A percentile compares a stretch with the other conserved stretches of the same genome.
phyloP scores from a whole-genome alignment of 2,113 vertebrate species.

The Pycnonotus jocosus region DNA sequence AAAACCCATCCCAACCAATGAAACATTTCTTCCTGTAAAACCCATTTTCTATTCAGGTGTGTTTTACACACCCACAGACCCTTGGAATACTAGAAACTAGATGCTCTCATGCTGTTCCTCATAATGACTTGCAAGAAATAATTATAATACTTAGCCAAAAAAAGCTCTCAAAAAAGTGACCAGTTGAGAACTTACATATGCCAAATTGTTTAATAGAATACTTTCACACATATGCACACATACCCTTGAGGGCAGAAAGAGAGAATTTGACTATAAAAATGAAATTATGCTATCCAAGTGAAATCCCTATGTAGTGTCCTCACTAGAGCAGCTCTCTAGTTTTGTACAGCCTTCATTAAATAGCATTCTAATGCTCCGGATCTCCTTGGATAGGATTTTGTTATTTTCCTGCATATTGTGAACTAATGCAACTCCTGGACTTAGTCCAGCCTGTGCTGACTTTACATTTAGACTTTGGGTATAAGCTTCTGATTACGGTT shows the following conservation, averaged over 20 bases:
- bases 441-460: constrained; percentile 17
- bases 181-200: background rate
- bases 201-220: background rate
- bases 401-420: constrained; percentile 1
- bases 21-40: background rate
- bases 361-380: background rate
- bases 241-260: background rate
- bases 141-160: constrained; percentile 5
- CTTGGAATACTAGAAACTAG: background rate
- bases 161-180: background rate
- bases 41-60: background rate
- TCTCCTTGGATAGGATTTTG: constrained; percentile 15
- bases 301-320: background rate
- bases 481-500: constrained; percentile 25
- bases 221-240: background rate
- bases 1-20: accelerated
- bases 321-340: background rate
- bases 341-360: background rate
- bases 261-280: constrained; percentile 29
- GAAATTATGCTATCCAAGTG: constrained; percentile 4
- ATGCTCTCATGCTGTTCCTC: background rate
- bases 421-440: constrained; percentile 41
- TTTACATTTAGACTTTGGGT: constrained; percentile 5
- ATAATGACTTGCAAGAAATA: constrained; percentile 29
- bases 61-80: background rate